Evolutionary conservation across 2,113 vertebrate genomes (phyloP).

Genomic region (western clawed frog (Xenopus tropicalis)): DNA sequence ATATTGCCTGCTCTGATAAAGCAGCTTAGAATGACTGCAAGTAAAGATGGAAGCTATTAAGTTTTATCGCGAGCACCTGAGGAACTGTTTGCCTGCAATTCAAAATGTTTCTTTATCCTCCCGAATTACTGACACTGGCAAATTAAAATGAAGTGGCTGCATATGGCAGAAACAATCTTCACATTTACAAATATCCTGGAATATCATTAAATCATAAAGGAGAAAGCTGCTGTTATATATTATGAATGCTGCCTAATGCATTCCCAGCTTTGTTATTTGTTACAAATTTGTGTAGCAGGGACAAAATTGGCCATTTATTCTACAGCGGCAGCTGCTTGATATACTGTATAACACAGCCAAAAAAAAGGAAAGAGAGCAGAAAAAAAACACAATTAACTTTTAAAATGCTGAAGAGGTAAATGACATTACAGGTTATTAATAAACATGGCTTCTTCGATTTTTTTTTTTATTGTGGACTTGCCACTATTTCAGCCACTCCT

Average conservation of each 20-base stretch:
- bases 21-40: conserved; percentile 78
- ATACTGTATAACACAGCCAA: conserved; percentile 58
- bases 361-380: conserved; percentile 51
- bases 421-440: background rate
- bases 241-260: conserved; percentile 74
- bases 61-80: conserved; percentile 77
- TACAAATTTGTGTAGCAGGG: conserved; percentile 71
- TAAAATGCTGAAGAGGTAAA: conserved; percentile 61
- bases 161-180: conserved; percentile 77
- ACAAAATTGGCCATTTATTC: conserved; percentile 79
- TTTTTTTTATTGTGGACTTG: no score
- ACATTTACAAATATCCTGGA: conserved; percentile 81
- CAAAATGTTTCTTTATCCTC: conserved; percentile 71
- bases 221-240: conserved; percentile 73
- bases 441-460: background rate
- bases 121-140: conserved; percentile 81
- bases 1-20: conserved; percentile 80
- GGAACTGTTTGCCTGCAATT: conserved; percentile 71
- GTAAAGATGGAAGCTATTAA: conserved; percentile 79
- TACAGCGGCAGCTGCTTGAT: conserved; percentile 71
- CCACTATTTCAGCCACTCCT: no score
- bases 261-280: conserved; percentile 74
- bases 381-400: conserved; percentile 64
- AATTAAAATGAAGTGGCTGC: conserved; percentile 87
- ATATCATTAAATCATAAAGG: conserved; percentile 80